phyloP scores from a whole-genome alignment of 2,888 invertebrate genomes.

The Ischnus inquisitorius region DNA sequence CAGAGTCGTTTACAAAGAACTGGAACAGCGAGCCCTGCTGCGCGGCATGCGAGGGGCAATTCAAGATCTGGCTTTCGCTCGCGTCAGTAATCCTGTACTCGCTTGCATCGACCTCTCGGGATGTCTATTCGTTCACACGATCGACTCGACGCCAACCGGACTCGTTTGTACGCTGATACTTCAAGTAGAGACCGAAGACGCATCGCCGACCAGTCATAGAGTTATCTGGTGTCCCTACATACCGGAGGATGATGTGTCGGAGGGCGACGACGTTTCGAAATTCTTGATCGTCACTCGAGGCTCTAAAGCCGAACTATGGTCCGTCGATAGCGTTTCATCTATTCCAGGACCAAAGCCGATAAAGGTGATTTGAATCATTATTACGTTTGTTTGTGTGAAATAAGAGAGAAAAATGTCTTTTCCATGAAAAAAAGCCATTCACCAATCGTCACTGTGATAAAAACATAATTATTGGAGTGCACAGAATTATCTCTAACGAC shows the following conservation, averaged over 20 bases:
- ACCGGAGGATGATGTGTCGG: constrained; percentile 88
- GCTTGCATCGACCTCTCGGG: constrained; percentile 96
- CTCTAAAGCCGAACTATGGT: constrained; percentile 87
- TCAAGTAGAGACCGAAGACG: constrained; percentile 87
- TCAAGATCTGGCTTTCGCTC: constrained; percentile 96
- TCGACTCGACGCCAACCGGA: constrained; percentile 87
- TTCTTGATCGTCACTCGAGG: constrained; percentile 93
- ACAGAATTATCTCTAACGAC: no score
- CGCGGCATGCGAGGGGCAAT: constrained; percentile 95
- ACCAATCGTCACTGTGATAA: no score
- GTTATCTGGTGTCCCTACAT: constrained; percentile 98
- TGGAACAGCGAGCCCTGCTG: constrained; percentile 92
- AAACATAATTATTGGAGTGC: no score
- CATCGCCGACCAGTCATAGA: constrained; percentile 87
- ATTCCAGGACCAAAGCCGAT: constrained; percentile 76
- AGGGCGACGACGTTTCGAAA: constrained; percentile 90
- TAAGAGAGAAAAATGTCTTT: no score
- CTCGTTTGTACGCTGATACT: constrained; percentile 87
- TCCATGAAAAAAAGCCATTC: no score
- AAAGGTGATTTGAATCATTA: no score
- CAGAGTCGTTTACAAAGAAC: constrained; percentile 92
- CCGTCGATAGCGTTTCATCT: constrained; percentile 78
- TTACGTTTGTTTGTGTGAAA: no score
- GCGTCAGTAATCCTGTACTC: constrained; percentile 92
- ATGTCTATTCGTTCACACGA: constrained; percentile 93